Evolutionary conservation across 2,113 vertebrate species (phyloP), one percentile per base, ranked within the genome.

Genomic region (Ailuropoda melanoleuca): DNA sequence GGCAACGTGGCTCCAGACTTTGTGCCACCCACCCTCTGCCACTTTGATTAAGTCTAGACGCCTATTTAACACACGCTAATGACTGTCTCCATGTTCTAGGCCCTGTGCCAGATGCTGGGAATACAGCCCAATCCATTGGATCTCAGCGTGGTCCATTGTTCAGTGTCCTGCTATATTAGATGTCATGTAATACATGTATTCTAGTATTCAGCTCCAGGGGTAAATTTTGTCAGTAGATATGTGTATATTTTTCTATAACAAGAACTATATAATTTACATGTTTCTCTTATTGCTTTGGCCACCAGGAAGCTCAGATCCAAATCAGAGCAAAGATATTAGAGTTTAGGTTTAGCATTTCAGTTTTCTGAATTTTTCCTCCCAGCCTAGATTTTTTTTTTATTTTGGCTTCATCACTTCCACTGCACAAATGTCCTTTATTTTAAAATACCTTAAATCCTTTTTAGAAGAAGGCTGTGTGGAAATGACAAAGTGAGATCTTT

Each of bases 251-350:
- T 62, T 83, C 85, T 68, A 31, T 31, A 70, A 58, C 11, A 85
- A 50, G n/a, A 90, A 34, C 21, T 11, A 13, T 75, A 15, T 17
- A 29, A n/a, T 15, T 46, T 23, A 39, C 26, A 10, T 90, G 18
- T 78, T 96, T 90, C 92, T 91, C 24, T 90, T 88, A 53, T 97
- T 97, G 84, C 95, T 90, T 95, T 97, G 96, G 92, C 85, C 6
- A 50, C 93, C 58, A 90, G 97, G 98, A 95, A 97, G 56, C 98
- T 98, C 97, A 88, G 34, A 58, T 87, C 50, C 34, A 83, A 92
- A 95, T 43, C 17, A 64, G 17, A 97, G 62, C 26, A 92, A 93
- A 62, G 48, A 37, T 12, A 6, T 75, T 92, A 58, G 10, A 81
- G 9, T 72, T 81, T 23, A 24, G 19, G 55, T 5, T 81, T 60